Evolutionary conservation across 2,888 invertebrate species (phyloP), one percentile per base, ranked within the genome.

Genomic region (Mythimna impura): DNA sequence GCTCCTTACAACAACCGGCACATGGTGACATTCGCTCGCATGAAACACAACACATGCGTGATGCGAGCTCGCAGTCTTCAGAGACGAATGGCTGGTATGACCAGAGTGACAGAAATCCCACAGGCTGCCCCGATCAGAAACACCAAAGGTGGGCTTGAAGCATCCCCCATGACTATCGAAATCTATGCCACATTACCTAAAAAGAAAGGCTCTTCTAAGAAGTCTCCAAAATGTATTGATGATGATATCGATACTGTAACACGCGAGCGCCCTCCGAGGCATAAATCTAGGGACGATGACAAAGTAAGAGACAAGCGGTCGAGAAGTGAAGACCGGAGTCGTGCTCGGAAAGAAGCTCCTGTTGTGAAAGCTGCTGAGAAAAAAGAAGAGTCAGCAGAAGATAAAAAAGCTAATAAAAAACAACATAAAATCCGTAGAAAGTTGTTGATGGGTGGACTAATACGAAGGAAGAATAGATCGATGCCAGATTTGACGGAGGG

Each of bases 31-130:
- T 97, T 98, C 84, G 99, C 99, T 3, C 97, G 98, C 89, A 99
- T 99, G 98, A 99, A 99, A 91, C 99, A 99, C 93, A 99, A 99
- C 88, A 98, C 99, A 8, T 99, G 99, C 89, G 98, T 99, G 0
- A 98, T 99, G 98, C 97, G 99, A 69, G 98, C 98, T 0, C 97
- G 99, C 69, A 98, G 98, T 89, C 96, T 99, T 30, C 98, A 99
- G 88, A 97, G 98, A 25, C 96, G 98, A 80, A 97, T 98, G 92
- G 96, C 98, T 0, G 97, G 98, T 73, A 97, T 97, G 89, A 97
- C 97, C 81, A 97, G 97, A 52, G 96, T 97, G 71, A 94, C 96
- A 5, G 97, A 97, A 76, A 96, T 97, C 80, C 96, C 96, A 64
- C 96, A 96, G 93, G 92, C 93, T 81, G 97, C 97, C 54, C 97